phyloP scores from a whole-genome alignment of 2,113 vertebrate species.

The Zosterops japonicus region DNA sequence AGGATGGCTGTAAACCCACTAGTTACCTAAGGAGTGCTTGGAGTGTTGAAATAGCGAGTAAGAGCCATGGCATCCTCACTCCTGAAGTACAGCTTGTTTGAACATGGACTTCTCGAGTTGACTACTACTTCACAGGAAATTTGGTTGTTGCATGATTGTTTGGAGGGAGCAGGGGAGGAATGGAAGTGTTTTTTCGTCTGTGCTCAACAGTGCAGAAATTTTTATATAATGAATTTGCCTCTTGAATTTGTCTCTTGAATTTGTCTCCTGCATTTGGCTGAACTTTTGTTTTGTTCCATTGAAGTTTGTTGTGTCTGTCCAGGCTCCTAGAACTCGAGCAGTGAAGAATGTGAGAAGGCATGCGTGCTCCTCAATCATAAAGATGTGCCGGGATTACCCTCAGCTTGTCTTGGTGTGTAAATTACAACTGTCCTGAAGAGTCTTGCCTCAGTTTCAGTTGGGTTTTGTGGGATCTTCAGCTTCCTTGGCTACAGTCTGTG shows the following conservation, averaged over 20 bases:
- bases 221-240: neutral
- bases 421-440: neutral
- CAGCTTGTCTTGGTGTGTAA: conserved; percentile 86
- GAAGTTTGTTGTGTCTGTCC: conserved; percentile 45
- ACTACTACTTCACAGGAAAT: neutral
- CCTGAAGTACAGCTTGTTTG: neutral
- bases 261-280: conserved; percentile 23
- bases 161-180: neutral
- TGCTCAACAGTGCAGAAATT: neutral
- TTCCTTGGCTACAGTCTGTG: neutral
- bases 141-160: neutral
- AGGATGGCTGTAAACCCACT: neutral
- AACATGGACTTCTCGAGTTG: neutral
- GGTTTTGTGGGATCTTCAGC: neutral
- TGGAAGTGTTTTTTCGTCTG: neutral
- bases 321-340: conserved; percentile 89
- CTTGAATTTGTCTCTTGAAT: neutral
- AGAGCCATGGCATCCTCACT: neutral
- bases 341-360: conserved; percentile 95
- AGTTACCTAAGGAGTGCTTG: neutral
- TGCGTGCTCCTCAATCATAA: conserved; percentile 92
- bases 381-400: conserved; percentile 92
- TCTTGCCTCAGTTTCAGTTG: neutral
- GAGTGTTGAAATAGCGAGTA: neutral
- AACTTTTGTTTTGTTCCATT: conserved; percentile 54